Conservation (phyloP, 2,113 vertebrate species). For the Dolichallabes microphthalmus region DNA sequence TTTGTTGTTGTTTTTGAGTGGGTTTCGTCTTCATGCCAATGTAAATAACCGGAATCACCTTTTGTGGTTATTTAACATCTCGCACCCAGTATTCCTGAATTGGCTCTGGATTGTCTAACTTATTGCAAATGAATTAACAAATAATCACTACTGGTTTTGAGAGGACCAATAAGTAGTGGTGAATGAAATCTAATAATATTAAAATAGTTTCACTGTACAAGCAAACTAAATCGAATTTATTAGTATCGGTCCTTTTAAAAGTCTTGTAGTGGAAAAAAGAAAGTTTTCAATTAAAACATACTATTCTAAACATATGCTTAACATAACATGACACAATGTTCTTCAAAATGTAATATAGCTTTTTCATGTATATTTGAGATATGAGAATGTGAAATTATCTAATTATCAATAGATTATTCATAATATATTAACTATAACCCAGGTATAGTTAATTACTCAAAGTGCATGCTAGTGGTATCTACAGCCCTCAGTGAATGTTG, state of each 20-base stretch:
- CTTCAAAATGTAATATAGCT: too few relatives aligned
- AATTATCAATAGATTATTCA: not conserved
- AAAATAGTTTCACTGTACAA: not conserved
- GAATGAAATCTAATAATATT: not conserved
- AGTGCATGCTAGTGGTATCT: not conserved
- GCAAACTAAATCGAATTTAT: not conserved
- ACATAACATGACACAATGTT: too few relatives aligned
- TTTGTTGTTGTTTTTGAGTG: not conserved
- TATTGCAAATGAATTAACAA: not conserved
- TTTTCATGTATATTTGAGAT: too few relatives aligned
- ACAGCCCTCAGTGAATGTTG: not conserved
- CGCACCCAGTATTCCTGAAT: not conserved
- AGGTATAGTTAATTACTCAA: not conserved
- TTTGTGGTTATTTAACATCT: not conserved
- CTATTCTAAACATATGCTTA: not conserved
- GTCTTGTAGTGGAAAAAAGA: not conserved
- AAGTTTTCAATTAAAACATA: not conserved
- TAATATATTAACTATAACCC: not conserved
- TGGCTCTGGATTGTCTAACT: not conserved
- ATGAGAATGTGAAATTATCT: not conserved
- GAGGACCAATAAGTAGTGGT: not conserved
- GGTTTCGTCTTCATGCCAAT: not conserved
- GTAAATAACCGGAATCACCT: not conserved
- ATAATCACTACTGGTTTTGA: not conserved
- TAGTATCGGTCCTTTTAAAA: not conserved